These are phyloP conservation scores for Eriosoma lanigerum DNA, from an alignment of 1,140 invertebrate species.

Conservation along the genomic window DNA sequence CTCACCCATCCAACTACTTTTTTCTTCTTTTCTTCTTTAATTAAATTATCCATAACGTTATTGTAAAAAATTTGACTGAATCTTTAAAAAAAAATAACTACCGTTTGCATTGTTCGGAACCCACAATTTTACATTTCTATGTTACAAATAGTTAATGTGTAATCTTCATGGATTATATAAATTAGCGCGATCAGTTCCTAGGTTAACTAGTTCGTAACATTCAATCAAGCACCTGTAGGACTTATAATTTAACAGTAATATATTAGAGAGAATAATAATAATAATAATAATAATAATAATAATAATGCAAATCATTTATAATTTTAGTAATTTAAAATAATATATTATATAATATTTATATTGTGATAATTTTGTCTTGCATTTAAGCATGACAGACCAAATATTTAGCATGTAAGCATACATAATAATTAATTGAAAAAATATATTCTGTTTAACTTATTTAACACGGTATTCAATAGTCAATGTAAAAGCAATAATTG, in stretches of 20 bases:
- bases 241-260: conserved; percentile 41
- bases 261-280: conserved; percentile 31
- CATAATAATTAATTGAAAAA: conserved; percentile 35
- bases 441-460: conserved; percentile 38
- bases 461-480: conserved; percentile 47
- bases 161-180: conserved; percentile 29
- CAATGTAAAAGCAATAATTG: conserved; percentile 49
- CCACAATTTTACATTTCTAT: conserved; percentile 34
- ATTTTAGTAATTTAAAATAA: conserved; percentile 35
- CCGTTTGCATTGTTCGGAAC: conserved; percentile 26
- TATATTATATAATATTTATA: conserved; percentile 42
- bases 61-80: conserved; percentile 44
- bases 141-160: conserved; percentile 33
- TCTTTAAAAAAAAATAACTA: conserved; percentile 31
- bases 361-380: conserved; percentile 50
- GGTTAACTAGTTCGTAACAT: conserved; percentile 51
- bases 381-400: conserved; percentile 50
- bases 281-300: conserved; percentile 16
- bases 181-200: conserved; percentile 50
- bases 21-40: conserved; percentile 9
- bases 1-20: conserved; percentile 32
- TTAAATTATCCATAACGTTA: background rate
- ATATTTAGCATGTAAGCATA: conserved; percentile 47
- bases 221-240: conserved; percentile 50
- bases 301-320: conserved; percentile 18